These are phyloP conservation scores for Zoanthus sansibaricus DNA, from an alignment of 92 coral and sea anemone species.

Conservation along the genomic window DNA sequence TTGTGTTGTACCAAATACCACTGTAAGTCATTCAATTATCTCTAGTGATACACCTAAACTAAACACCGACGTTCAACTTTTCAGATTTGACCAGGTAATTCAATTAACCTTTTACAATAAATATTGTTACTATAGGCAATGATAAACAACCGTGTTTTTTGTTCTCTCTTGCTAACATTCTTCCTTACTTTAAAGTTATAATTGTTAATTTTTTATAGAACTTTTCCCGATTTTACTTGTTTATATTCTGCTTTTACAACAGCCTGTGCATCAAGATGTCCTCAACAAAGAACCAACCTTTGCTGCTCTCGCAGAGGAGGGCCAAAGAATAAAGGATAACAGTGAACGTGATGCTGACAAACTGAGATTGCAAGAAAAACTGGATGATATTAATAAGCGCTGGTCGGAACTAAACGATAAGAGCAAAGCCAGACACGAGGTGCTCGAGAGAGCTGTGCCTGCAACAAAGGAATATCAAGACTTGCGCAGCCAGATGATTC, in stretches of 20 bases:
- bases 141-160: too few species aligned
- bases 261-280: constrained; percentile 89
- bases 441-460: constrained; percentile 82
- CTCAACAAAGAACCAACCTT: constrained; percentile 75
- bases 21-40: too few species aligned
- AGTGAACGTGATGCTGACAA: constrained; percentile 78
- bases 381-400: constrained; percentile 74
- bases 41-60: too few species aligned
- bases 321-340: constrained; percentile 72
- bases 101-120: too few species aligned
- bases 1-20: too few species aligned
- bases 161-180: too few species aligned
- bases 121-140: too few species aligned
- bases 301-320: constrained; percentile 69
- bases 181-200: too few species aligned
- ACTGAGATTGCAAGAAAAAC: constrained; percentile 82
- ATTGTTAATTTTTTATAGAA: too few species aligned
- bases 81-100: too few species aligned
- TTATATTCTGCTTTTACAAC: not conserved
- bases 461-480: constrained; percentile 80
- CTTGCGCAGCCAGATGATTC: constrained; percentile 71
- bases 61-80: too few species aligned
- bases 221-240: not conserved
- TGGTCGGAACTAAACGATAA: constrained; percentile 85
- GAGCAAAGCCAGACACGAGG: constrained; percentile 71